Percentiles rank a stretch among this genome's conserved stretches.
These are phyloP conservation scores for Alligator mississippiensis DNA, from an alignment of 2,113 vertebrate species.

Conservation along the genomic window DNA sequence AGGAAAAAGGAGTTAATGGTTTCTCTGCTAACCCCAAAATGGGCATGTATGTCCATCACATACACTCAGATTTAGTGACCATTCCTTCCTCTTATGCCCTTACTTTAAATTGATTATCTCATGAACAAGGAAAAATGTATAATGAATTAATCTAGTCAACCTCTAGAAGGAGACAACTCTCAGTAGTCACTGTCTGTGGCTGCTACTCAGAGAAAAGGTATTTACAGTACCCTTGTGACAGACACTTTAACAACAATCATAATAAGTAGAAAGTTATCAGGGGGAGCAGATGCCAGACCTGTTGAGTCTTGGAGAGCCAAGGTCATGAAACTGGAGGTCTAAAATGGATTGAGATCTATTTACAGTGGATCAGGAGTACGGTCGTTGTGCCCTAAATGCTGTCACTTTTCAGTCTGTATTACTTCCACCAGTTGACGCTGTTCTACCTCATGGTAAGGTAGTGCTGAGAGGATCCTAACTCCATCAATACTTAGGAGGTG, in stretches of 20 bases:
- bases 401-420: constrained; percentile 59
- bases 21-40: background rate
- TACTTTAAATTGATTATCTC: background rate
- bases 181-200: background rate
- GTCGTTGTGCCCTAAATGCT: constrained; percentile 46
- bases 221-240: constrained; percentile 1
- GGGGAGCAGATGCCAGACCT: background rate
- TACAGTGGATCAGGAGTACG: constrained; percentile 53
- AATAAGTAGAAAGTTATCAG: background rate
- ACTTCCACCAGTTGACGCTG: background rate
- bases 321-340: constrained; percentile 15
- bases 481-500: constrained; percentile 34
- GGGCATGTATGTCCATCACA: background rate
- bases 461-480: constrained; percentile 47
- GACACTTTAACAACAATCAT: background rate
- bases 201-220: background rate
- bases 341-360: constrained; percentile 53
- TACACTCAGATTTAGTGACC: background rate
- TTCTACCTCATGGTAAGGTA: constrained; percentile 67
- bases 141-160: background rate
- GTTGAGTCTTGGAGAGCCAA: constrained; percentile 28
- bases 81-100: background rate
- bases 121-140: background rate
- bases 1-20: background rate
- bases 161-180: background rate